Conservation (phyloP, 2,888 invertebrate genomes). For the Coenonympha arcania region DNA sequence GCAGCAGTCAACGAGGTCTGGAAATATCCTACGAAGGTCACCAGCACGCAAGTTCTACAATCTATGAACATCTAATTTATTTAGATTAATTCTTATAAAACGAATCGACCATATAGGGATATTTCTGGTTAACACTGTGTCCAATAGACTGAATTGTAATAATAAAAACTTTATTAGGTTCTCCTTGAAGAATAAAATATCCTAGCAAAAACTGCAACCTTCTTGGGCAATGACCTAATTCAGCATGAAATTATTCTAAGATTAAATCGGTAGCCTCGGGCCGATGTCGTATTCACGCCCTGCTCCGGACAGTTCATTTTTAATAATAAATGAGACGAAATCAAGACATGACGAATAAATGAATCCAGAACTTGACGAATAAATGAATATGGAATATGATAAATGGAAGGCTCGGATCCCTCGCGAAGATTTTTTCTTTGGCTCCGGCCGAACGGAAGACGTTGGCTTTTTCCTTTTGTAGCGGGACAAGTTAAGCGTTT, state of each 20-base stretch:
- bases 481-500: constrained; percentile 73
- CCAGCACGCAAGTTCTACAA: no score
- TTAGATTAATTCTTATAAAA: background rate
- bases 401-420: constrained; percentile 71
- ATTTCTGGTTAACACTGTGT: background rate
- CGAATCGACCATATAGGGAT: background rate
- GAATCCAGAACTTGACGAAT: constrained; percentile 76
- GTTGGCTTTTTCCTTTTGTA: constrained; percentile 74
- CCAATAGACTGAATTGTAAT: constrained; percentile 20
- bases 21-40: no score
- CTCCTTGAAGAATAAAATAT: constrained; percentile 3
- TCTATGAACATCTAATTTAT: no score
- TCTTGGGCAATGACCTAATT: constrained; percentile 49
- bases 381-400: constrained; percentile 76
- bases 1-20: no score
- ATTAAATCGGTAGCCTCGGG: constrained; percentile 69
- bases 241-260: constrained; percentile 68
- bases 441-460: constrained; percentile 72
- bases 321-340: constrained; percentile 76
- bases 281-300: constrained; percentile 60
- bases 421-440: constrained; percentile 73
- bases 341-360: constrained; percentile 76
- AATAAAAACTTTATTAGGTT: constrained; percentile 4
- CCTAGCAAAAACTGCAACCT: constrained; percentile 17
- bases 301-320: constrained; percentile 75